Evolutionary conservation across 2,888 invertebrate species (phyloP).

Genomic region (Cylloceria caligata): DNA sequence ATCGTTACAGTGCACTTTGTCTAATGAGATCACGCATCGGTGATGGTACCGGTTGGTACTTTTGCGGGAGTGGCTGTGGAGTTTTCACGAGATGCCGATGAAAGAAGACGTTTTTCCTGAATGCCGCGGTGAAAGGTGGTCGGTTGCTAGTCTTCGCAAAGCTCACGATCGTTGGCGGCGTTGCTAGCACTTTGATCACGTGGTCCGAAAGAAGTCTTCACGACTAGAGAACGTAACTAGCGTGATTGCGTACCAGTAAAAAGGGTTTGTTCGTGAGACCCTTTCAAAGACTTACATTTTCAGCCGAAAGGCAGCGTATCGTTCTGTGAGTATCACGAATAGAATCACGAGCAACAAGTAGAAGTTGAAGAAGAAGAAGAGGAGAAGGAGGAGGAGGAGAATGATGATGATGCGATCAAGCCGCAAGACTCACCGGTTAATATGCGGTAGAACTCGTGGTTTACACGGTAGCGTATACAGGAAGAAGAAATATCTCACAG

Average conservation of each 20-base stretch:
- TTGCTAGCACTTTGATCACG: too few species aligned
- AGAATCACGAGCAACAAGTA: neutral
- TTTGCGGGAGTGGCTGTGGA: neutral
- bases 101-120: slow-evolving; percentile 35
- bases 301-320: too few species aligned
- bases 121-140: slow-evolving; percentile 49
- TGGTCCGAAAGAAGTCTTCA: too few species aligned
- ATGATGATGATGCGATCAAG: slow-evolving; percentile 13
- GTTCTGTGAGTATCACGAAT: too few species aligned
- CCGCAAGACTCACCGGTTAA: neutral
- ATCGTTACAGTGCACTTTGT: too few species aligned
- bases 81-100: slow-evolving; percentile 9
- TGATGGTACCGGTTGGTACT: neutral
- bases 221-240: too few species aligned
- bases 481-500: neutral
- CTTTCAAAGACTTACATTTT: too few species aligned
- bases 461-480: slow-evolving; percentile 3
- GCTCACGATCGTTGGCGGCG: too few species aligned
- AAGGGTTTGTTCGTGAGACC: too few species aligned
- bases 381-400: neutral
- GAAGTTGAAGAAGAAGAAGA: neutral
- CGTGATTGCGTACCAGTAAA: too few species aligned
- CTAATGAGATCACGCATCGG: too few species aligned
- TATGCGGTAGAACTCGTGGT: slow-evolving; percentile 6
- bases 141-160: too few species aligned